These are phyloP conservation scores for Machimus atricapillus DNA, from an alignment of 2,888 invertebrate species.

Conservation along the genomic window DNA sequence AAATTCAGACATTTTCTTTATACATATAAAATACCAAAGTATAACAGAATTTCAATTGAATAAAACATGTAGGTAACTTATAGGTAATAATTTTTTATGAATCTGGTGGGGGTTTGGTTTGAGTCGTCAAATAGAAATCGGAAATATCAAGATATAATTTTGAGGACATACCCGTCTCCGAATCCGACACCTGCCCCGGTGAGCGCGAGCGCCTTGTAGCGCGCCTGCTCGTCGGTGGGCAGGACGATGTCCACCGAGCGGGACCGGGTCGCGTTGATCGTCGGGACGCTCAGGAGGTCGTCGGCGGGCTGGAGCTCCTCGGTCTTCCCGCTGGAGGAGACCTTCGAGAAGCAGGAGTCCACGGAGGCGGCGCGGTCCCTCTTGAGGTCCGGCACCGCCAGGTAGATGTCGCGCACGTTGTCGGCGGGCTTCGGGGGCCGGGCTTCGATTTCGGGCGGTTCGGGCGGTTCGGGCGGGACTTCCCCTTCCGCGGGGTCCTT, in stretches of 20 bases:
- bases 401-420: slow-evolving; percentile 75
- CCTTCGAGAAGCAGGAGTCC: slow-evolving; percentile 84
- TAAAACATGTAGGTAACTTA: too few relatives aligned
- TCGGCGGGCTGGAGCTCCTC: slow-evolving; percentile 73
- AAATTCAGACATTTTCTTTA: too few relatives aligned
- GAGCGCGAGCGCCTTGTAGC: slow-evolving; percentile 83
- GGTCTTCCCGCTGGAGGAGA: slow-evolving; percentile 74
- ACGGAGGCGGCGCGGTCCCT: slow-evolving; percentile 87
- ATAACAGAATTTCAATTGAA: too few relatives aligned
- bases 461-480: not conserved
- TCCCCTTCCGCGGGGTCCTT: slow-evolving; percentile 54
- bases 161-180: slow-evolving; percentile 54
- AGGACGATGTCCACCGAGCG: slow-evolving; percentile 87
- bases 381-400: slow-evolving; percentile 83
- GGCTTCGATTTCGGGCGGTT: not conserved
- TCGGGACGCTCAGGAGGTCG: slow-evolving; percentile 71
- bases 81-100: too few relatives aligned
- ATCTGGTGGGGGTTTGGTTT: not conserved
- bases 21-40: too few relatives aligned
- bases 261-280: slow-evolving; percentile 74
- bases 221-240: slow-evolving; percentile 83
- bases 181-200: slow-evolving; percentile 65
- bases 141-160: not conserved
- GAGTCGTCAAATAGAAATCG: not conserved
- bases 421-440: slow-evolving; percentile 28